A percentile compares a stretch with the other conserved stretches of the same genome.
These are phyloP conservation scores for Geococcyx californianus DNA, from an alignment of 2,113 vertebrate genomes.

Conservation along the genomic window DNA sequence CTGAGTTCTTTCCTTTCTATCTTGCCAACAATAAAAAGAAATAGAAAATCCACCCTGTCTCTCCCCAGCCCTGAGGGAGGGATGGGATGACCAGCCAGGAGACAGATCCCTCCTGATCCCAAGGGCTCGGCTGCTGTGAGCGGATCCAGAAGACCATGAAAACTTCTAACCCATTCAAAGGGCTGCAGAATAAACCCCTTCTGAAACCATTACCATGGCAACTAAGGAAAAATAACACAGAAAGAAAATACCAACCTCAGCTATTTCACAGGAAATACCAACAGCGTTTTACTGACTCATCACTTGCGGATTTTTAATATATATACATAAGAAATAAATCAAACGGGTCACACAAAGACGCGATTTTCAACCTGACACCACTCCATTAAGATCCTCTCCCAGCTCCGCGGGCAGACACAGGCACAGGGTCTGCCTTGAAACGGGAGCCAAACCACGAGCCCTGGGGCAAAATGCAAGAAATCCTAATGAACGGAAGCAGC, in stretches of 20 bases:
- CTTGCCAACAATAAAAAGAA: constrained; percentile 1
- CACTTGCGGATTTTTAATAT: constrained; percentile 55
- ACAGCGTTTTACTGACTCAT: constrained; percentile 68
- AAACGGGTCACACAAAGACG: neutral
- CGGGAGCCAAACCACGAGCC: neutral
- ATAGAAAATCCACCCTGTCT: neutral
- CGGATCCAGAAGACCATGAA: neutral
- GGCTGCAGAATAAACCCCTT: constrained; percentile 29
- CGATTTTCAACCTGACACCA: neutral
- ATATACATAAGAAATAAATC: neutral
- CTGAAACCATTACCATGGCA: constrained; percentile 68
- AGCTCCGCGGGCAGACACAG: neutral
- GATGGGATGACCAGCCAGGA: neutral
- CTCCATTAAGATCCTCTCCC: neutral
- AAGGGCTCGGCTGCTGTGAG: neutral
- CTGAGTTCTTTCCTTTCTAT: neutral
- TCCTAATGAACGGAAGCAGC: neutral
- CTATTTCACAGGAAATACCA: constrained; percentile 69
- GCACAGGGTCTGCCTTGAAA: neutral
- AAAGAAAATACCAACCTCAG: constrained; percentile 59
- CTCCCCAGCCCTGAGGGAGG: neutral
- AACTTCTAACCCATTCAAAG: constrained; percentile 45
- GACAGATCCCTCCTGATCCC: neutral
- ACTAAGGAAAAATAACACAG: constrained; percentile 60
- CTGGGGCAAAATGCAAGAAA: neutral